Evolutionary conservation across 2,797 vertebrate genomes (phyloP), one percentile per base, ranked within the genome.

Genomic region (Smutsia temminckii): DNA sequence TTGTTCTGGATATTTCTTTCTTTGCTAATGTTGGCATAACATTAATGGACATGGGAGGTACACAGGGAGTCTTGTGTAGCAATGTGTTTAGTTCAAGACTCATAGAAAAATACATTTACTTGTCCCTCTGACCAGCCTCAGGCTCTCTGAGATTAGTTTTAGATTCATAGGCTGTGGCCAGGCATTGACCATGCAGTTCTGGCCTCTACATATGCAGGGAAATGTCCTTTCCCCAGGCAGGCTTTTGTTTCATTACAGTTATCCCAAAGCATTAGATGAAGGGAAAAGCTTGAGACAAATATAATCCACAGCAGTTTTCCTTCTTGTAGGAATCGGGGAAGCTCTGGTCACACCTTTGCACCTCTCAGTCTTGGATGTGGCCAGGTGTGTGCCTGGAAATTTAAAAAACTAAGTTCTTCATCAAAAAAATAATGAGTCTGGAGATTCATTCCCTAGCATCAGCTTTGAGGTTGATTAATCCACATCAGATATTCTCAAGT

Each of bases 111-210:
- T 90, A 95, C 63, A 92, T 98, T 98, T 96, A 97, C 97, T 97
- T 94, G 97, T 98, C 97, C 97, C 96, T 97, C 95, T 97, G 97
- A 93, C 84, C 97, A 91, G 98, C 98, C 98, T 94, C 79, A 80
- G 98, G 98, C 98, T 98, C 84, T 98, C 92, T 98, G 97, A 98
- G 98, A 98, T 98, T 98, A 98, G 98, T 98, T 98, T 98, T 98
- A 98, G 98, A 98, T 98, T 98, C 98, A 98, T 98, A 98, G 97
- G 94, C 97, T 97, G 10, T 97, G 98, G 98, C 97, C 97, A 98
- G 97, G 97, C 98, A 97, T 97, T 98, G 98, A 98, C 98, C 97
- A 97, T 90, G 95, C 95, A 97, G 94, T 96, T 98, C 97, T 95
- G 97, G 95, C 97, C 91, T 97, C 98, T 97, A 96, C 96, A 91